These are phyloP conservation scores for Epirrhoe tristata DNA, from an alignment of 2,888 invertebrate species.

Conservation along the genomic window DNA sequence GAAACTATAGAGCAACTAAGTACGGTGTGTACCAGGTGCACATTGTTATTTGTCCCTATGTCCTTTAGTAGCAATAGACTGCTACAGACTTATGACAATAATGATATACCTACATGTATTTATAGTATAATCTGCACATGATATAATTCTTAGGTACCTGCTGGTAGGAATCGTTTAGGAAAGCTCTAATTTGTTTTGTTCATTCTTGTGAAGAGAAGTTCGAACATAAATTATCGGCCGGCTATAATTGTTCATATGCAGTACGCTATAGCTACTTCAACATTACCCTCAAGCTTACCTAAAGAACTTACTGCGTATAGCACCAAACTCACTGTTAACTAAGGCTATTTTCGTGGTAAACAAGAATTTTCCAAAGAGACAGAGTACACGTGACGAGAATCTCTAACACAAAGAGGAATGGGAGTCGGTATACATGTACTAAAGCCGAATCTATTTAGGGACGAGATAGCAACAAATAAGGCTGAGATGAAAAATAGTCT, in stretches of 20 bases:
- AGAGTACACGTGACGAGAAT: slow-evolving; percentile 37
- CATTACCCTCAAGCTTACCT: neutral
- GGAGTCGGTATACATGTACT: neutral
- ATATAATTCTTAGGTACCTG: too few relatives aligned
- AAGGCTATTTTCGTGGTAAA: slow-evolving; percentile 42
- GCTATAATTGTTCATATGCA: neutral
- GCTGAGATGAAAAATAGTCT: neutral
- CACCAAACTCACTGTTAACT: slow-evolving; percentile 30
- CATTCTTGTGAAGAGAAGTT: too few relatives aligned
- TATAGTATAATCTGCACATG: too few relatives aligned
- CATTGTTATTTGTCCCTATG: too few relatives aligned
- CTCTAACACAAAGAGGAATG: slow-evolving; percentile 9
- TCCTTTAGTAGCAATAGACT: too few relatives aligned
- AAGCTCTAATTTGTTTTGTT: too few relatives aligned
- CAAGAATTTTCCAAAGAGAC: slow-evolving; percentile 40
- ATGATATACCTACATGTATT: too few relatives aligned
- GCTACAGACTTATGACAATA: too few relatives aligned
- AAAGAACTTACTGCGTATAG: slow-evolving; percentile 26
- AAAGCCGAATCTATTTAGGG: neutral
- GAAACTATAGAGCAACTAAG: neutral
- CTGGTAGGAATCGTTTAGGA: too few relatives aligned
- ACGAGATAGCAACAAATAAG: neutral
- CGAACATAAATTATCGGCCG: neutral
- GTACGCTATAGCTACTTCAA: neutral
- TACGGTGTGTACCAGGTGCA: too few relatives aligned